phyloP scores from a whole-genome alignment of 2,113 vertebrate species.

The Larimichthys crocea region DNA sequence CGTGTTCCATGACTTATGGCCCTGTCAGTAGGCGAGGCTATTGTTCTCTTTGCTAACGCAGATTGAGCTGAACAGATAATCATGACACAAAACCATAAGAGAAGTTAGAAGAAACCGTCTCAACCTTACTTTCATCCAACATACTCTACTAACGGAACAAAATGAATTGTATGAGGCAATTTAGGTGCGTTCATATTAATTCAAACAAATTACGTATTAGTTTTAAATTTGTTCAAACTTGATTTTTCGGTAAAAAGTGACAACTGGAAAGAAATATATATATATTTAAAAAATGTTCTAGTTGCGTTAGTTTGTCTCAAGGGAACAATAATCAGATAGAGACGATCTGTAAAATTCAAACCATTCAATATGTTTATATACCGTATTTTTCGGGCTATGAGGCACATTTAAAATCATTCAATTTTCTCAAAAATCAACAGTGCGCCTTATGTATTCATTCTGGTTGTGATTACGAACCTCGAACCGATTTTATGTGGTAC shows the following conservation, averaged over 20 bases:
- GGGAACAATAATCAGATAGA: not conserved
- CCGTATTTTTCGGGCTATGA: too few species aligned
- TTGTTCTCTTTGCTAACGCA: not conserved
- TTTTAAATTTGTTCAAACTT: not conserved
- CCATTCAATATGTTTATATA: too few species aligned
- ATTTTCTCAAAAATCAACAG: too few species aligned
- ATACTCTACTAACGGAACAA: too few species aligned
- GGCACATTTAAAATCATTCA: too few species aligned
- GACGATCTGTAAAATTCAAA: not conserved
- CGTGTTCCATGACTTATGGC: too few species aligned
- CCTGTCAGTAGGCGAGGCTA: too few species aligned
- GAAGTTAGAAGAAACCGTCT: not conserved
- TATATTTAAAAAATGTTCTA: not conserved
- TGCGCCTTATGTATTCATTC: too few species aligned
- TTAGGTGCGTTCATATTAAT: not conserved
- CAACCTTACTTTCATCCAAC: too few species aligned
- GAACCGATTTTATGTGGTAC: too few species aligned
- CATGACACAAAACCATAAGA: not conserved
- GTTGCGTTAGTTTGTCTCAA: not conserved
- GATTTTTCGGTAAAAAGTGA: not conserved
- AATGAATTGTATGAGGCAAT: not conserved
- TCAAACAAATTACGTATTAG: not conserved
- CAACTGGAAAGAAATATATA: not conserved
- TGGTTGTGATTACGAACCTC: too few species aligned
- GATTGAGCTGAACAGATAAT: not conserved